Base-by-base conservation (phyloP, 2,888 invertebrate species). In the Drosophila sordidula region DNA sequence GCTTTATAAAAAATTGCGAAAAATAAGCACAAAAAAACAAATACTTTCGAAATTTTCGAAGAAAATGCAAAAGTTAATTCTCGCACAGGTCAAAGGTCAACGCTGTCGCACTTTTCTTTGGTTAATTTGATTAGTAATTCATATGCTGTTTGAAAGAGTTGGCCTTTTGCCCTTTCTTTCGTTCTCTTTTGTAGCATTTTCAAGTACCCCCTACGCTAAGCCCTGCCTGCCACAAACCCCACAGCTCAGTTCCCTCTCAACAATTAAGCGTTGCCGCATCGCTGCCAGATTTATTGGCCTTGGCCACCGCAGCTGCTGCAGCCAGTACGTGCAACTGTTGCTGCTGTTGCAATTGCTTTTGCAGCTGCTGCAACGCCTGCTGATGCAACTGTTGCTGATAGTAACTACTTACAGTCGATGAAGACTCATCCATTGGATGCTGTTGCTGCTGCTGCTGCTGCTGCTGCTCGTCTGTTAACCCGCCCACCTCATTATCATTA, bases 331-430 rank as follows among this genome's bases (percentile, higher is more conserved):
- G 78, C 45, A 82, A 61, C 25, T 87, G 85, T 55, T 86, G 85
- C 44, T 89, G 88, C 45, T 87, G 87, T 25, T 86, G 78, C 56
- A 82, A 68, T 41, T 88, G 89, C 56, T 86, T 77, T 38, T 87
- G 87, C 72, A 90, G 68, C 36, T 90, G 89, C 14, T 90, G 89
- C 67, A 90, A 41, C 0, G 89, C 85, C 62, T 90, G 90, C 45
- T 89, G 89, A 62, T 84, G 82, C 59, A 85, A 62, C 63, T 84
- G 84, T 39, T 88, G 90, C 45, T 84, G 90, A 75, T 88, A 90
- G 51, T 71, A 88, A 61, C 58, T 78, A 11, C 68, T 63, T 22
- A 62, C 45, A 62, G 57, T 12, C 46, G 59, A 45, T 39, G 29
- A 11, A 2, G 42, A 42, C 11, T 70, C 76, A 14, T 74, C 70